Conservation (phyloP, 2,888 invertebrate genomes). For the Leptura quadrifasciata region DNA sequence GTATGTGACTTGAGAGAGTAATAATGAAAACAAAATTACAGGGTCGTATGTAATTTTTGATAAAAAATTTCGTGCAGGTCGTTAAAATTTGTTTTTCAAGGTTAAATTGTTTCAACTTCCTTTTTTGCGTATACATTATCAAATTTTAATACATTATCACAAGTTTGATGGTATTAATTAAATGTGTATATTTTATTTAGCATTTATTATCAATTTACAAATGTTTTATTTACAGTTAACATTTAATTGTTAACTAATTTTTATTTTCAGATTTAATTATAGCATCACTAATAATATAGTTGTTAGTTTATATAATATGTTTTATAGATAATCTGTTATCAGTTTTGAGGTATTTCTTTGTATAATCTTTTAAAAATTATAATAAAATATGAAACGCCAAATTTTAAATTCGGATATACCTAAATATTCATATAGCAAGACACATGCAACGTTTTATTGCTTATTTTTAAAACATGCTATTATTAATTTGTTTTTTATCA, state of each 20-base stretch:
- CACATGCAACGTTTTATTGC: background rate
- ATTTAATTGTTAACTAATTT: conserved; percentile 8
- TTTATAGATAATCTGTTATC: background rate
- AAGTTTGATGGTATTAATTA: background rate
- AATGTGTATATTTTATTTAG: too few relatives aligned
- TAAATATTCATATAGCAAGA: background rate
- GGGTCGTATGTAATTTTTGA: background rate
- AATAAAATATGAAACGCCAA: background rate
- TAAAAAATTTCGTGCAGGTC: background rate
- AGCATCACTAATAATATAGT: background rate
- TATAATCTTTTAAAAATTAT: background rate
- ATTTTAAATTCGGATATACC: background rate
- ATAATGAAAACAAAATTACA: background rate
- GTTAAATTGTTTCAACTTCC: conserved; percentile 34
- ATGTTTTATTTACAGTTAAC: background rate
- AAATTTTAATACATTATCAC: conserved; percentile 22
- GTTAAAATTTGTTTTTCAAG: conserved; percentile 16
- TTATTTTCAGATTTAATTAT: conserved; percentile 5
- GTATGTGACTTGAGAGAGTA: background rate
- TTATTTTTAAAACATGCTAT: conserved; percentile 1
- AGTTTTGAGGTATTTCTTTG: background rate
- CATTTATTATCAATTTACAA: too few relatives aligned
- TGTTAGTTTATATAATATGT: background rate
- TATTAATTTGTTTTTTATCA: background rate
- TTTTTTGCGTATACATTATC: conserved; percentile 13